These are phyloP conservation scores for Chaetogeoica ovagalla DNA, from an alignment of 2,888 invertebrate genomes.

Conservation along the genomic window DNA sequence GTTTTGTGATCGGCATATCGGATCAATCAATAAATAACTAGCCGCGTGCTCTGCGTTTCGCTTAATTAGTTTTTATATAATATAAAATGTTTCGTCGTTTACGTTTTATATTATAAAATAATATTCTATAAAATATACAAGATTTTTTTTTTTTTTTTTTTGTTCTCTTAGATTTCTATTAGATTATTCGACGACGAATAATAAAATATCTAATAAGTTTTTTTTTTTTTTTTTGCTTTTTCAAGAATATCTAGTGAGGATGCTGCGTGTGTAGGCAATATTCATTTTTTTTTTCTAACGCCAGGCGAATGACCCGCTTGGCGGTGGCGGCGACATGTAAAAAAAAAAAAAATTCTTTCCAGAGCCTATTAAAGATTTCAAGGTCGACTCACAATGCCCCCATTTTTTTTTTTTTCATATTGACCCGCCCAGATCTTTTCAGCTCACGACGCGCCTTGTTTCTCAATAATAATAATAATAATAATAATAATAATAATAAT, in stretches of 20 bases:
- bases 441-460: not conserved
- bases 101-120: too few relatives aligned
- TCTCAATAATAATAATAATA: conserved; percentile 22
- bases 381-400: conserved; percentile 24
- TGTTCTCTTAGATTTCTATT: not conserved
- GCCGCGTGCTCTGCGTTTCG: too few relatives aligned
- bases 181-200: not conserved
- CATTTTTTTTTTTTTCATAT: not conserved
- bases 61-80: too few relatives aligned
- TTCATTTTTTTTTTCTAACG: conserved; percentile 20
- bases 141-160: too few relatives aligned
- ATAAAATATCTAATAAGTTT: too few relatives aligned
- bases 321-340: conserved; percentile 32
- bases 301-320: conserved; percentile 29
- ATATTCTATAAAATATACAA: too few relatives aligned
- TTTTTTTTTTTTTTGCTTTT: not conserved
- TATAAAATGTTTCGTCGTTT: too few relatives aligned
- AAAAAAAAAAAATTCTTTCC: conserved; percentile 34
- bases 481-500: too few relatives aligned
- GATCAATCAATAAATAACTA: too few relatives aligned
- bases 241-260: not conserved
- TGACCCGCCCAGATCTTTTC: conserved; percentile 17
- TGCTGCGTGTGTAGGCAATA: conserved; percentile 2
- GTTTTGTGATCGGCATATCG: too few relatives aligned
- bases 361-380: conserved; percentile 30